These are phyloP conservation scores for Geotrupes spiniger DNA, from an alignment of 2,888 invertebrate species.

Conservation along the genomic window DNA sequence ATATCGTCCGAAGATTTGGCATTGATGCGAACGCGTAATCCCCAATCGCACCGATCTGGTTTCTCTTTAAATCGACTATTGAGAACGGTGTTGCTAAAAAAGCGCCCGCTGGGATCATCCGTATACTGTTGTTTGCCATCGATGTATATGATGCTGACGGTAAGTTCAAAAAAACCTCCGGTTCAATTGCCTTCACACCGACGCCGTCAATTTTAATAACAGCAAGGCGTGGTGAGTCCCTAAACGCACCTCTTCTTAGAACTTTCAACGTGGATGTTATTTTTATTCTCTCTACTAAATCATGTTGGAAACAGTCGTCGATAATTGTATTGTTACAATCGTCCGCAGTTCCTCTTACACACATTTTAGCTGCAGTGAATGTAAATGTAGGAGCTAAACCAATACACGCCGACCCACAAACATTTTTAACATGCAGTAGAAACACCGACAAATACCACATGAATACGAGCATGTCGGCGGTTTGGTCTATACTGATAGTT, in stretches of 20 bases:
- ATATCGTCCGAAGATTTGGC: neutral
- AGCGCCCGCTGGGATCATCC: neutral
- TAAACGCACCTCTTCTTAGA: slow-evolving; percentile 7
- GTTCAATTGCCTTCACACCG: slow-evolving; percentile 3
- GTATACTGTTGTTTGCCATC: slow-evolving; percentile 6
- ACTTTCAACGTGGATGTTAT: slow-evolving; percentile 4
- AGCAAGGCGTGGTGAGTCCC: slow-evolving; percentile 1
- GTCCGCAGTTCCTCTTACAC: too few relatives aligned
- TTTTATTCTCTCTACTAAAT: neutral
- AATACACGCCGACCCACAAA: too few relatives aligned
- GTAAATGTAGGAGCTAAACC: too few relatives aligned
- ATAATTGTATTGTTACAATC: neutral
- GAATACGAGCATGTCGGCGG: too few relatives aligned
- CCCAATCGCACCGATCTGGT: slow-evolving; percentile 3
- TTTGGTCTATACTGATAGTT: too few relatives aligned
- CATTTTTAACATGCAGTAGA: too few relatives aligned
- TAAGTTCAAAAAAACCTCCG: slow-evolving; percentile 6
- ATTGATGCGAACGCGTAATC: slow-evolving; percentile 7
- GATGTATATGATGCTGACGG: slow-evolving; percentile 5
- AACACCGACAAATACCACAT: too few relatives aligned
- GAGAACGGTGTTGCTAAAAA: neutral
- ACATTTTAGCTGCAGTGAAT: too few relatives aligned
- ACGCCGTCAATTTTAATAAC: slow-evolving; percentile 2
- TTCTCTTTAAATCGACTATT: slow-evolving; percentile 3
- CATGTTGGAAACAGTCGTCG: slow-evolving; percentile 3